phyloP scores from a whole-genome alignment of 2,888 invertebrate genomes.

The Altica lythri region DNA sequence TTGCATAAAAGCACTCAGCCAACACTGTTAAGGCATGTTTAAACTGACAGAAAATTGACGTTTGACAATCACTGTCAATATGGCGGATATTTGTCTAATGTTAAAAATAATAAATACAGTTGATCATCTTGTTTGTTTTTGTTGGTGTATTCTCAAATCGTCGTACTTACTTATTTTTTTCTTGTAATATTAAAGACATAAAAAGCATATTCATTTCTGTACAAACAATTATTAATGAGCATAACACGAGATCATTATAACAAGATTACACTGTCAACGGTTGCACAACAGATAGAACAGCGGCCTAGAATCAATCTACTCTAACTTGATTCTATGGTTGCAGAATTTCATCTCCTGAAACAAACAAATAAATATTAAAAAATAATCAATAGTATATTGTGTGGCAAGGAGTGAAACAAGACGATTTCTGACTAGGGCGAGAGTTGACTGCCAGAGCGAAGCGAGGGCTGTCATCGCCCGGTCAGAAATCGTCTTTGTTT shows the following conservation, averaged over 20 bases:
- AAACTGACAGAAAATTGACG: too few species aligned
- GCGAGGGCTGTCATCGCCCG: too few species aligned
- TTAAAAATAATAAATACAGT: conserved; percentile 12
- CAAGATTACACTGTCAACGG: conserved; percentile 50
- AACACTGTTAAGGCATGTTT: too few species aligned
- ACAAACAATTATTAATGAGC: conserved; percentile 57
- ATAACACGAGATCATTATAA: conserved; percentile 57
- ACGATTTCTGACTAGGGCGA: too few species aligned
- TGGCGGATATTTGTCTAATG: conserved; percentile 25
- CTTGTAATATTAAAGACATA: conserved; percentile 43
- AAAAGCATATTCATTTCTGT: conserved; percentile 51
- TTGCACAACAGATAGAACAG: conserved; percentile 50
- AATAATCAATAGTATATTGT: too few species aligned
- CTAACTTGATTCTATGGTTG: conserved; percentile 38
- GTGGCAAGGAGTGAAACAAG: too few species aligned
- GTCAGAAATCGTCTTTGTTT: too few species aligned
- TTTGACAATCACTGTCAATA: too few species aligned
- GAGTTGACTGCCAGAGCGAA: too few species aligned
- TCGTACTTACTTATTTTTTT: conserved; percentile 21
- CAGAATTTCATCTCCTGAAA: conserved; percentile 44
- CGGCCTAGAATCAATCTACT: conserved; percentile 41
- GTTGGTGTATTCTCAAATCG: conserved; percentile 6
- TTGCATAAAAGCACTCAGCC: too few species aligned
- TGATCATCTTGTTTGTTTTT: background rate
- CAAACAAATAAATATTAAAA: conserved; percentile 40